Percentiles rank a stretch among this genome's conserved stretches.
phyloP scores from a whole-genome alignment of 2,797 vertebrate genomes.

The Neopelma chrysocephalum region DNA sequence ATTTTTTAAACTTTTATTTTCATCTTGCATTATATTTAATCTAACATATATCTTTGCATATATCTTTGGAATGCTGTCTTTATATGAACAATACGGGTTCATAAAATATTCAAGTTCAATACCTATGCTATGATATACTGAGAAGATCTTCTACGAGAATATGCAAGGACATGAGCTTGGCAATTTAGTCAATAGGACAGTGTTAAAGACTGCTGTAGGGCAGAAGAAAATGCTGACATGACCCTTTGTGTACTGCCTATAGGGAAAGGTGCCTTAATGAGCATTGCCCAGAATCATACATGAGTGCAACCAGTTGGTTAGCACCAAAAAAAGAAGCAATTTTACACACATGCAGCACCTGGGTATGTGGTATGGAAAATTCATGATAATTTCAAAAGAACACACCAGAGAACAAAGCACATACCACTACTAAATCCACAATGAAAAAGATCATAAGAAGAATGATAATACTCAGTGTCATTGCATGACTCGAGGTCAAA shows the following conservation, averaged over 20 bases:
- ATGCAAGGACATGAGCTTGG: neutral
- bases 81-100: neutral
- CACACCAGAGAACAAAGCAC: neutral
- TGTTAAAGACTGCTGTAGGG: neutral
- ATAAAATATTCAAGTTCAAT: constrained; percentile 14
- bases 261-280: neutral
- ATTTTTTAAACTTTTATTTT: neutral
- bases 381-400: neutral
- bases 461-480: neutral
- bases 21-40: neutral
- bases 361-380: neutral
- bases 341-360: neutral
- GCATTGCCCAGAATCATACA: neutral
- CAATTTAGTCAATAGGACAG: neutral
- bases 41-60: neutral
- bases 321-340: neutral
- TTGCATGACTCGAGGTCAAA: neutral
- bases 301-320: neutral
- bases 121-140: neutral
- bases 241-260: neutral
- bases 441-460: neutral
- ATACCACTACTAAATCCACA: neutral
- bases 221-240: neutral
- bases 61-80: neutral
- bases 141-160: neutral